These are phyloP conservation scores for Butastur rufipennis DNA, from an alignment of 2,113 vertebrate species.

Conservation along the genomic window DNA sequence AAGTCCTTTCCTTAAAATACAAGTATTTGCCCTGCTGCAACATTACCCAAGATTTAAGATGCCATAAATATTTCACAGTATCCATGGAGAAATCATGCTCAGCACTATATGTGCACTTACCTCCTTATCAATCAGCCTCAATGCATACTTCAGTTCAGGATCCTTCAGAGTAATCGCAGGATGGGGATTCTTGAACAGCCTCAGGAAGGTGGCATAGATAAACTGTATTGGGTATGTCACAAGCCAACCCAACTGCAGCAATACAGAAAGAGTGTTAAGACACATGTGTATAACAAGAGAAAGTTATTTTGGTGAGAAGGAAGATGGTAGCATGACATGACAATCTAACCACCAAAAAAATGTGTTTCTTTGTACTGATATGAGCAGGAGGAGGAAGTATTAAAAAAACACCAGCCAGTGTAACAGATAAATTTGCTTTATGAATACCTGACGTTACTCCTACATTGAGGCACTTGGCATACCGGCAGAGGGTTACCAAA, in stretches of 20 bases:
- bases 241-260: slow-evolving; percentile 59
- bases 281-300: accelerated
- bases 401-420: not conserved
- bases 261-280: not conserved
- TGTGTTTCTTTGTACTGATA: not conserved
- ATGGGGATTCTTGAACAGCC: slow-evolving; percentile 44
- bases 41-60: not conserved
- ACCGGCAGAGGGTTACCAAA: accelerated
- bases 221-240: slow-evolving; percentile 66
- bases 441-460: not conserved
- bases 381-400: not conserved
- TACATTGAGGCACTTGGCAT: not conserved
- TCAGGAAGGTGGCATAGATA: slow-evolving; percentile 59
- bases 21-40: not conserved
- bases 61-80: not conserved
- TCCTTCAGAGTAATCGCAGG: slow-evolving; percentile 75
- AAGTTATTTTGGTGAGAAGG: not conserved
- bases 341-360: not conserved
- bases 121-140: slow-evolving; percentile 75
- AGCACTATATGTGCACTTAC: not conserved
- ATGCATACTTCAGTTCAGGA: slow-evolving; percentile 74
- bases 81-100: not conserved
- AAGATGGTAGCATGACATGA: not conserved
- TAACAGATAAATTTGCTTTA: not conserved
- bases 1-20: not conserved